Base-by-base conservation (phyloP, 2,888 invertebrate species). In the Criorhina ranunculi region DNA sequence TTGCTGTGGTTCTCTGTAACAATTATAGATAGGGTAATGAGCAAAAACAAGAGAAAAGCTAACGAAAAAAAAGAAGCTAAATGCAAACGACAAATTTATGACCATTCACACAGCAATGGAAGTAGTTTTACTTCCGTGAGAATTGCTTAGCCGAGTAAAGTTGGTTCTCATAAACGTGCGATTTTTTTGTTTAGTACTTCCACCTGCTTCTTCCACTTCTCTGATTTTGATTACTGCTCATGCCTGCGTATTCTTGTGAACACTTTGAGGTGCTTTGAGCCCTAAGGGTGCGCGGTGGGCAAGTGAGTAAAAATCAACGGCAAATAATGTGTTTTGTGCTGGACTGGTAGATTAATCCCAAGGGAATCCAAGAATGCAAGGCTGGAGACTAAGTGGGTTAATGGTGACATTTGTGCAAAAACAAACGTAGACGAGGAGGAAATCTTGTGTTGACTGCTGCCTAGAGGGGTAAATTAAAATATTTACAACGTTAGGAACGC, bases 101-200 rank as follows among this genome's bases (percentile, higher is more conserved):
- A 46, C 17, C 69, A 75, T 79, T 79, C 76, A 66, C 73, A 67
- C 59, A 42, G 67, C 62, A 78, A 55, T 73, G 78, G 77, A 73
- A 67, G 83, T 73, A 55, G 82, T 66, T 57, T 76, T 66, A 75
- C 83, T 83, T 83, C 83, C 83, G 83, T 83, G 83, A 83, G 83
- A 83, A 79, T 78, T 62, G 69, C 62, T 64, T 40, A 29, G 29
- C 37, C 42, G 37, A 17, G 24, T 53, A 19, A 69, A 24, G 49
- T 72, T 51, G 55, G 75, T 83, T 83, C 83, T 79, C 83, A 83
- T 83, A 83, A 51, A 49, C 24, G 40, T 53, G 60, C 62, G 60
- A 42, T 51, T 51, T 78, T 57, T 72, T 46, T 44, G 49, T 55
- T 37, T 9, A n/a, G n/a, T 15, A n/a, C 2, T 55, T 17, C 5